These are phyloP conservation scores for Baryphthengus martii DNA, from an alignment of 2,113 vertebrate genomes.

Conservation along the genomic window DNA sequence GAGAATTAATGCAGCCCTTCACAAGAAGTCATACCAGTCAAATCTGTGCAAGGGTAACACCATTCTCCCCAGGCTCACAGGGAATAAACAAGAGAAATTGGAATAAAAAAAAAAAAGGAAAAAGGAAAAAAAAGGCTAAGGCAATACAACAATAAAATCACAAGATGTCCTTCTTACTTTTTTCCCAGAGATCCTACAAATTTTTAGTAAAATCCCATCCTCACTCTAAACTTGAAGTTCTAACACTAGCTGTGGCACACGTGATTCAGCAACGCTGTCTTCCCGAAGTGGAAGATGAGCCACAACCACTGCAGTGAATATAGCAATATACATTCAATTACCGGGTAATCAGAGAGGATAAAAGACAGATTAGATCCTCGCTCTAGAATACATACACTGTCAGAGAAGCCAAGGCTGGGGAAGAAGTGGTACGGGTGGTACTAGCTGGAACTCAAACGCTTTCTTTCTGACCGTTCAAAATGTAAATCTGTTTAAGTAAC, in stretches of 20 bases:
- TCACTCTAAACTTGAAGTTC: not conserved
- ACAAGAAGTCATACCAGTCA: not conserved
- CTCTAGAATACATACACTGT: not conserved
- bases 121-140: not conserved
- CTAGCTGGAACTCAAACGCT: not conserved
- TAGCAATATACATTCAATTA: not conserved
- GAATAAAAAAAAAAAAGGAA: not conserved
- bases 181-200: not conserved
- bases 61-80: not conserved
- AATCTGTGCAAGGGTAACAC: not conserved
- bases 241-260: not conserved
- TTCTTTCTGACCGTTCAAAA: not conserved
- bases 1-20: not conserved
- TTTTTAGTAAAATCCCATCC: not conserved
- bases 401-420: not conserved
- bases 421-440: not conserved
- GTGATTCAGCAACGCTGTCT: not conserved
- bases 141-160: not conserved
- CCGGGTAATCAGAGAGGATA: not conserved
- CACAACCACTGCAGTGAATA: not conserved
- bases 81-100: not conserved
- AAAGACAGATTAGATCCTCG: not conserved
- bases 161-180: not conserved
- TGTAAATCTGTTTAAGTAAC: not conserved
- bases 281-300: not conserved